These are phyloP conservation scores for Empis livida DNA, from an alignment of 2,888 invertebrate genomes.

Conservation along the genomic window DNA sequence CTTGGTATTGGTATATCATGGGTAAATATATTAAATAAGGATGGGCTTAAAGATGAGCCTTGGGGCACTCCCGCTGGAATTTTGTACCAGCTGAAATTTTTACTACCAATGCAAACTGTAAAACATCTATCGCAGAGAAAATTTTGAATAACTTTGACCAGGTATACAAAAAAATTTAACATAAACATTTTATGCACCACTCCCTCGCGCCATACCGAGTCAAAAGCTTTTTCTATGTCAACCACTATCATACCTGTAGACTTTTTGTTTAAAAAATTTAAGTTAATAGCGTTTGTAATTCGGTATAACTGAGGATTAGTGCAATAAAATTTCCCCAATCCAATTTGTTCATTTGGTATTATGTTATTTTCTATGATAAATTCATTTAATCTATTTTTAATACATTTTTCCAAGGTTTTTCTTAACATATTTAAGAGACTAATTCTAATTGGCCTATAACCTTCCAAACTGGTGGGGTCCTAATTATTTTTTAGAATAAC, in stretches of 20 bases:
- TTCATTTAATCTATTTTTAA: too few relatives aligned
- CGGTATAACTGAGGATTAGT: too few relatives aligned
- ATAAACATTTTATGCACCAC: not conserved
- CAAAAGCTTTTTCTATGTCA: not conserved
- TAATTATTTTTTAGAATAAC: too few relatives aligned
- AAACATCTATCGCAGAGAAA: not conserved
- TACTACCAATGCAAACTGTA: not conserved
- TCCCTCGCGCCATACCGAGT: not conserved
- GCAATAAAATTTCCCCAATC: too few relatives aligned
- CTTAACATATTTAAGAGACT: too few relatives aligned
- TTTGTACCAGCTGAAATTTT: not conserved
- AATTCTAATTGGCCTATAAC: too few relatives aligned
- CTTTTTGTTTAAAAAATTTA: not conserved
- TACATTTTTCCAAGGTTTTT: too few relatives aligned
- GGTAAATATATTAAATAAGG: not conserved
- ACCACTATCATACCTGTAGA: not conserved
- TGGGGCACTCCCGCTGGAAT: not conserved
- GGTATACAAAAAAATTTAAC: not conserved
- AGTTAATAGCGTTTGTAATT: too few relatives aligned
- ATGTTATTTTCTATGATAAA: too few relatives aligned
- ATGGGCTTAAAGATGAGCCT: not conserved
- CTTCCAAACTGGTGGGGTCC: too few relatives aligned
- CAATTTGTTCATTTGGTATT: too few relatives aligned
- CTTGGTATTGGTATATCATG: not conserved
- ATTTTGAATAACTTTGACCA: not conserved